A percentile compares a stretch with the other conserved stretches of the same genome.
phyloP scores from a whole-genome alignment of 1,140 invertebrate genomes.

The Zaprionus kolodkinae region DNA sequence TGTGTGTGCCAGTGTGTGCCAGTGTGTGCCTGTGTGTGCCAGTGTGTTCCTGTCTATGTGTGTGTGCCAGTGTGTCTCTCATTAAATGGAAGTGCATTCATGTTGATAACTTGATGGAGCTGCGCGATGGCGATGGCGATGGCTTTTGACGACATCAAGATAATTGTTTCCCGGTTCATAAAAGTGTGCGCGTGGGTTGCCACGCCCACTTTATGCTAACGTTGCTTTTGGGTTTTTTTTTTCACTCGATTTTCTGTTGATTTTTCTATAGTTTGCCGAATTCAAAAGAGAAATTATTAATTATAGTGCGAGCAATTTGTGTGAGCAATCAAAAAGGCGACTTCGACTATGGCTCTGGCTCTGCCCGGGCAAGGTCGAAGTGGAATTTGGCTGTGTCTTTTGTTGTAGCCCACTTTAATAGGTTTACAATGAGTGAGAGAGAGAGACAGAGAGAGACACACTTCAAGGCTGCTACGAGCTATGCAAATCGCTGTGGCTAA shows the following conservation, averaged over 20 bases:
- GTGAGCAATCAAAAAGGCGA: conserved; percentile 46
- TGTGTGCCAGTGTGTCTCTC: conserved; percentile 38
- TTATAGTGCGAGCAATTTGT: conserved; percentile 64
- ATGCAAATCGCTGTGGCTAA: conserved; percentile 63
- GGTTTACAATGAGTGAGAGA: conserved; percentile 63
- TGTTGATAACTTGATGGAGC: conserved; percentile 64
- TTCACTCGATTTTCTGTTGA: conserved; percentile 12
- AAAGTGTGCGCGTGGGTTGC: conserved; percentile 57
- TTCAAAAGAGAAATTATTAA: conserved; percentile 76
- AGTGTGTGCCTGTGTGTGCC: conserved; percentile 5
- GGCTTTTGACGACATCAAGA: conserved; percentile 76
- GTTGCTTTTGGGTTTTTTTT: neutral
- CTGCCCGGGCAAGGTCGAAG: conserved; percentile 61
- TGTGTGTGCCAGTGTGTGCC: neutral
- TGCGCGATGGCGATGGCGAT: conserved; percentile 4
- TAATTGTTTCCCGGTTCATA: conserved; percentile 75
- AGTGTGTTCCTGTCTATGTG: neutral
- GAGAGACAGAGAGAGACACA: conserved; percentile 5
- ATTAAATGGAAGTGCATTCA: conserved; percentile 76
- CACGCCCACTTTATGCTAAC: conserved; percentile 22
- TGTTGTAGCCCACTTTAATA: conserved; percentile 49
- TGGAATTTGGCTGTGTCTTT: conserved; percentile 25
- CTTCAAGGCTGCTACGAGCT: conserved; percentile 65
- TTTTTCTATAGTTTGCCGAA: conserved; percentile 22
- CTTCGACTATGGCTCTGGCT: conserved; percentile 28